Evolutionary conservation across 2,888 invertebrate species (phyloP), one percentile per base, ranked within the genome.

Genomic region (Gnatocerus cornutus): DNA sequence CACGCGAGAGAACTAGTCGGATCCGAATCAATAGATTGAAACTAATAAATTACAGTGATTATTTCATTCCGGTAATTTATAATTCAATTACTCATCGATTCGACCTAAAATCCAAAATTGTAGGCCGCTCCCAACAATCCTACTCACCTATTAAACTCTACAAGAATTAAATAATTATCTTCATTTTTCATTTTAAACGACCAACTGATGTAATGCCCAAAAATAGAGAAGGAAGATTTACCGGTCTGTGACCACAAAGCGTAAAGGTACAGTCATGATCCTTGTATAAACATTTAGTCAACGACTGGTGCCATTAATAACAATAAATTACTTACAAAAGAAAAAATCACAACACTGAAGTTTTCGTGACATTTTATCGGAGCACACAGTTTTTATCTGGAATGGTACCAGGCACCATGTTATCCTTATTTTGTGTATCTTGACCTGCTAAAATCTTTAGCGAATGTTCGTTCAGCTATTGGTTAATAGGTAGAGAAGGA

Each of bases 361-460:
- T 21, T 21, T 1, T 21, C 1, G 21, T 21, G 21, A 21, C 21
- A 21, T 41, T 13, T 13, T 13, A 37, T 9, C 21, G 12, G 10
- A 39, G 16, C 30, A 45, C 45, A 45, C 37, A 37, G 13, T 53
- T 53, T 37, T 53, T 16, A 3, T 13, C 14, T 33, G 12, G 33
- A 43, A 10, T 43, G 33, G 64, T 64, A 53, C 64, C 64, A 53
- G 64, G 64, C 45, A 64, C 64, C 43, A 64, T 39, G 21, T 53
- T 30, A 27, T 50, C 53, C 53, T 53, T 53, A 50, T 50, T 52
- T 50, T 50, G 33, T 30, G 16, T 58, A 41, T 52, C 52, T 52
- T 33, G 10, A 39, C 16, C 64, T 43, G 64, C 43, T 55, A 43
- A 53, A 64, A 52, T 62, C 52, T 33, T 61, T 61, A 48, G 45